Evolutionary conservation across 2,888 invertebrate genomes (phyloP), one percentile per base, ranked within the genome.

Genomic region (Dromius quadrimaculatus): DNA sequence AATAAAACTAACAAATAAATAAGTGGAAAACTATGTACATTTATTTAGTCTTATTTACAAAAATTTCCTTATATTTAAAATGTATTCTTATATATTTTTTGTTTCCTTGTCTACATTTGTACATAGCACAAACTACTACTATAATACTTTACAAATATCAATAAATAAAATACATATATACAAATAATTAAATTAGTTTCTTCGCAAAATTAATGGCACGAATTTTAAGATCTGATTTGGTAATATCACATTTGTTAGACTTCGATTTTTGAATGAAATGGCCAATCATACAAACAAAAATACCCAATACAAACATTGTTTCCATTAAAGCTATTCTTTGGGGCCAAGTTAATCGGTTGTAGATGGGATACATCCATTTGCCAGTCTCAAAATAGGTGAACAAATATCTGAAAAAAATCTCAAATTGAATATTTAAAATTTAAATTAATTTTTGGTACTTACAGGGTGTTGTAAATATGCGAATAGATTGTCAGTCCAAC

Each of bases 291-390:
- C 66, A 54, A 5, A 61, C 20, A 3, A 70, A 17, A 8, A 71
- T 6, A 9, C 50, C 45, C 8, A 63, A 32, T 66, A 63, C 13
- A 15, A 63, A 72, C 23, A 61, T 62, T n/a, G 57, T 28, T 15
- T 43, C 43, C 17, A 72, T 45, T 9, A 73, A 43, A 5, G 34
- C 36, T 11, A 72, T 57, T 54, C 72, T 72, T 61, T 75, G 72
- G 6, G 76, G 74, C 75, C 76, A 77, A 13, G 66, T 71, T 9
- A 78, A 57, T 9, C 74, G 68, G 6, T 72, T 73, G 54, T 78
- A 75, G 15, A 79, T 45, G 4, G 78, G 78, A 66, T 79, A 79
- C 3, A 78, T 72, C 79, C 79, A 79, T 15, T 74, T 61, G n/a
- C 77, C 77, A 11, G 74, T 75, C 65, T 76, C 71, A 15, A 75